Evolutionary conservation across 2,113 vertebrate species (phyloP), one percentile per base, ranked within the genome.

Genomic region (Tinamus guttatus): DNA sequence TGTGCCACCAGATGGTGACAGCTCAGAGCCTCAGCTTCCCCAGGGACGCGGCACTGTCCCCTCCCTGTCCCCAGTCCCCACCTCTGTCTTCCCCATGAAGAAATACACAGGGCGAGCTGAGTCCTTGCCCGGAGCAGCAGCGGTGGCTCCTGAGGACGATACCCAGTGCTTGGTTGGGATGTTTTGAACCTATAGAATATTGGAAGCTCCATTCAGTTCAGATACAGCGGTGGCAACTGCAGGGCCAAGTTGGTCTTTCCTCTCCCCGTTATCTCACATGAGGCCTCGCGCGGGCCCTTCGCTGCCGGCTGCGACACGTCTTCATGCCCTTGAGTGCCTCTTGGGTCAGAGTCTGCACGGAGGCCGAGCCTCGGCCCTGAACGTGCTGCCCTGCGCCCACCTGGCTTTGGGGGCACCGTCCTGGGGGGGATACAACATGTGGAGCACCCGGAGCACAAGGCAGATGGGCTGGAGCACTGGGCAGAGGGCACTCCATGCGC

Each of bases 161-260:
- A 92, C 95, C 88, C 90, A 90, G 85, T 90, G 90, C 93, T 97
- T 92, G 93, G 90, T 96, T 96, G 90, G 84, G 81, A 96, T 96
- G 63, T 47, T 47, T 17, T 20, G 43, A 16, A 43, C 43, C 15
- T 43, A 43, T 43, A 16, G 43, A 43, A 16, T 16, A 16, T 43
- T 16, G 43, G 43, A 43, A 16, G 15, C 43, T 16, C 43, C 15
- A 93, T 94, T 97, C 88, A 93, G 90, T 96, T 96, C 91, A 88
- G 81, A 96, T 96, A 63, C 93, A 71, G 71, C 24, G 0, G 56
- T 4, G 15, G 69, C 92, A 94, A 95, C 56, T 81, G 95, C 94
- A 86, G 77, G 87, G 62, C 91, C 94, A 90, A 94, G 95, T 96
- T 94, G 49, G 82, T 67, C 91, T 94, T 78, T 95, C 93, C 87